phyloP scores from a whole-genome alignment of 2,888 invertebrate genomes.

The Coronaproctus castanopsis region DNA sequence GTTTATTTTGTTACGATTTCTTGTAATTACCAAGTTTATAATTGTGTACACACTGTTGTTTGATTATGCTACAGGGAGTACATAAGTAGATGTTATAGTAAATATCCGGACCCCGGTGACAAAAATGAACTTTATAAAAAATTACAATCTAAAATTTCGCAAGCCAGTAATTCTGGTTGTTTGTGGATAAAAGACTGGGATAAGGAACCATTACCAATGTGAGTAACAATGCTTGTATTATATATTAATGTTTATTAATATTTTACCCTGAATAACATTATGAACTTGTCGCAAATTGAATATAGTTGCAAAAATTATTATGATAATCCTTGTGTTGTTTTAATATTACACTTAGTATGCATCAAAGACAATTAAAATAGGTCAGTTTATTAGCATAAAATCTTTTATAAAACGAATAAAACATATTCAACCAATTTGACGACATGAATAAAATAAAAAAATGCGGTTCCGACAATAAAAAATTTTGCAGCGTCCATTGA shows the following conservation, averaged over 20 bases:
- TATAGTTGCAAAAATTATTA: background rate
- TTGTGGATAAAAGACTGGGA: constrained; percentile 87
- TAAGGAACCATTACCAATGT: constrained; percentile 67
- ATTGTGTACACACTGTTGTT: no score
- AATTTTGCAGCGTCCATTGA: no score
- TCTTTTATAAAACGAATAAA: no score
- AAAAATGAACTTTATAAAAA: constrained; percentile 87
- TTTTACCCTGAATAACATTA: background rate
- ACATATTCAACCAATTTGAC: no score
- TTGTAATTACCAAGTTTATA: no score
- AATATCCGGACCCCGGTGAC: constrained; percentile 69
- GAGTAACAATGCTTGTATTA: constrained; percentile 12
- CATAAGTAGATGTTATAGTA: constrained; percentile 77
- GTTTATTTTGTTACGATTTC: no score
- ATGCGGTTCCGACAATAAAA: no score
- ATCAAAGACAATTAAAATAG: no score
- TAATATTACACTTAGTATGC: no score
- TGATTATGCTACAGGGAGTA: constrained; percentile 35
- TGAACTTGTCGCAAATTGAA: background rate
- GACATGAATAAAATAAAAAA: no score
- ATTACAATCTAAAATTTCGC: constrained; percentile 79
- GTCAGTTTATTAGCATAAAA: no score
- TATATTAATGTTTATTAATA: background rate
- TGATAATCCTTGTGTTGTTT: no score
- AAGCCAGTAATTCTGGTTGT: constrained; percentile 69